Base-by-base conservation (phyloP, 2,888 invertebrate species). In the Galerucella calmariensis region DNA sequence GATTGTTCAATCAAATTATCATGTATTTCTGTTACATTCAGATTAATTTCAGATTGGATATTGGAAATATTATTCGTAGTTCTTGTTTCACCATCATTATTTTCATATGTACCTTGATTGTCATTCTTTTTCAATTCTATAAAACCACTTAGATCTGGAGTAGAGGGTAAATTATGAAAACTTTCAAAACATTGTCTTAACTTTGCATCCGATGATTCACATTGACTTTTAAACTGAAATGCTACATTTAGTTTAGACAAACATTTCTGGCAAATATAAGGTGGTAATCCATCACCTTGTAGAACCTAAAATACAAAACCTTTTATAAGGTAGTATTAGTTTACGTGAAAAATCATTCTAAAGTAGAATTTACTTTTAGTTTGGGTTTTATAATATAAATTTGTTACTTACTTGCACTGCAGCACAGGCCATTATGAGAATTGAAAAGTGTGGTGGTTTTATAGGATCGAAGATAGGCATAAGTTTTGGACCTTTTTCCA, bases 371-470 rank as follows among this genome's bases (percentile, higher is more conserved):
- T 53, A 1, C 59, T n/a, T 16, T 56, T 16, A 56, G 16, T 56
- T 56, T 10, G 2, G 8, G 56, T 56, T 56, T 20, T 20, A 9
- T 20, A 20, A 20, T 56, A 16, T 56, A 10, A 20, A 20, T 20
- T 14, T 56, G 16, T 56, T 16, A n/a, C 56, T 83, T 84, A 88
- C 88, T 85, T 88, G 86, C 3, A 88, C 87, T 66, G 86, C 83
- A 69, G 88, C 86, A 82, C 88, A 88, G 75, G 87, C 86, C 87
- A 87, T 88, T 66, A 88, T 87, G 76, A 88, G 80, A 72, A 87
- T 84, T 10, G 88, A 86, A 79, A 88, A 87, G 81, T 87, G 86
- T 48, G 87, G 86, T 27, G 88, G 87, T 81, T 88, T 87, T 24
- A 86, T 83, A 11, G 87, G 86, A 81, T 88, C 87, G 79, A 88